phyloP scores from a whole-genome alignment of 2,888 invertebrate genomes.

The Phasia obesa region DNA sequence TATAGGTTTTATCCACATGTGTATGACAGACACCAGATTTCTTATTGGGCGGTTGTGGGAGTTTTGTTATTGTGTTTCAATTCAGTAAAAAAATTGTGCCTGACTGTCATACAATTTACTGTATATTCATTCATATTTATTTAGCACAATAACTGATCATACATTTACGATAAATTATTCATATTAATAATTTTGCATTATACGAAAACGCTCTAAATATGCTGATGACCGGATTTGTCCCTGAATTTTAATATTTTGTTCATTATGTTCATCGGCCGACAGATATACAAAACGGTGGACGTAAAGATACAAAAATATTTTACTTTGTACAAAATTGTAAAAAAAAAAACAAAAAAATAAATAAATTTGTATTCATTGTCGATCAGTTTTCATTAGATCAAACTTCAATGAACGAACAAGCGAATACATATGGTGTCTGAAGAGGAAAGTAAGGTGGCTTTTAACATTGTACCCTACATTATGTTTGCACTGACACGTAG shows the following conservation, averaged over 20 bases:
- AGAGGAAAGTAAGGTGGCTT: no score
- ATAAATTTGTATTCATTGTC: constrained; percentile 53
- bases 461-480: no score
- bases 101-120: constrained; percentile 59
- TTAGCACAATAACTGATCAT: constrained; percentile 39
- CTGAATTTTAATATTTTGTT: constrained; percentile 61
- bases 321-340: constrained; percentile 34
- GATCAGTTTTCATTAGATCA: constrained; percentile 61
- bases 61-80: background rate
- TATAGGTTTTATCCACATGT: no score
- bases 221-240: constrained; percentile 65
- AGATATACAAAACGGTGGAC: background rate
- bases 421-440: constrained; percentile 13
- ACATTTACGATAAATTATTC: constrained; percentile 51
- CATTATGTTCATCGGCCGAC: constrained; percentile 25
- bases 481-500: no score
- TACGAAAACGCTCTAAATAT: background rate
- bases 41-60: background rate
- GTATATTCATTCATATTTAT: constrained; percentile 63
- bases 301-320: constrained; percentile 39
- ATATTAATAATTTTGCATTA: constrained; percentile 34
- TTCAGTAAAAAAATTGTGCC: constrained; percentile 43
- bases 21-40: constrained; percentile 23
- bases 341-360: constrained; percentile 12
- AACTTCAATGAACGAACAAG: constrained; percentile 47